A percentile compares a stretch with the other conserved stretches of the same genome.
These are phyloP conservation scores for Megalonaias nervosa DNA, from an alignment of 1,140 invertebrate species.

Conservation along the genomic window DNA sequence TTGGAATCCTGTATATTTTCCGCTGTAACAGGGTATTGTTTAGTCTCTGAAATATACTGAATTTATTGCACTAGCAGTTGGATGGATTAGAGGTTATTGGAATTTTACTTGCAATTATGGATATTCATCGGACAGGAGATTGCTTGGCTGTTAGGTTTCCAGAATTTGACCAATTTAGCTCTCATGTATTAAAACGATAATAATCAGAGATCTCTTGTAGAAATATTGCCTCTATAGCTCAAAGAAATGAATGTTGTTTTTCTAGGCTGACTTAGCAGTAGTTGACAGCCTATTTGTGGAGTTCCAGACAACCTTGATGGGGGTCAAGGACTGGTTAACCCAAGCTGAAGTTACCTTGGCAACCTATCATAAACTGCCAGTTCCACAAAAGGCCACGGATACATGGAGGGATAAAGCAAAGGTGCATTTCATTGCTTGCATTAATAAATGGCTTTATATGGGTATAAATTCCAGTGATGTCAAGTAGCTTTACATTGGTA, in stretches of 20 bases:
- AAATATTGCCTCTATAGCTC: not conserved
- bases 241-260: not conserved
- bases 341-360: conserved; percentile 55
- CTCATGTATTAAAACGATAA: not conserved
- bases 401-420: conserved; percentile 61
- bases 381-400: conserved; percentile 52
- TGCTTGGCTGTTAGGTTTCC: too few relatives aligned
- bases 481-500: too few relatives aligned
- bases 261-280: conserved; percentile 52
- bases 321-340: conserved; percentile 68
- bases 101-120: too few relatives aligned
- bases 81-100: too few relatives aligned
- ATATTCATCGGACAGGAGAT: too few relatives aligned
- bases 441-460: not conserved
- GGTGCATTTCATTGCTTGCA: conserved; percentile 41
- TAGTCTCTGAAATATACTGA: too few relatives aligned
- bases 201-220: not conserved
- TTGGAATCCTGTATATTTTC: too few relatives aligned
- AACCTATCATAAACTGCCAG: conserved; percentile 70
- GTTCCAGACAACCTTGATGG: conserved; percentile 63
- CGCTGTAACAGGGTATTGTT: too few relatives aligned
- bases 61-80: too few relatives aligned
- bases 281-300: conserved; percentile 62
- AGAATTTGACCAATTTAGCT: too few relatives aligned
- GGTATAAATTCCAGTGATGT: too few relatives aligned